A percentile compares a stretch with the other conserved stretches of the same genome.
phyloP scores from a whole-genome alignment of 2,797 vertebrate species.

The Podarcis lilfordi region DNA sequence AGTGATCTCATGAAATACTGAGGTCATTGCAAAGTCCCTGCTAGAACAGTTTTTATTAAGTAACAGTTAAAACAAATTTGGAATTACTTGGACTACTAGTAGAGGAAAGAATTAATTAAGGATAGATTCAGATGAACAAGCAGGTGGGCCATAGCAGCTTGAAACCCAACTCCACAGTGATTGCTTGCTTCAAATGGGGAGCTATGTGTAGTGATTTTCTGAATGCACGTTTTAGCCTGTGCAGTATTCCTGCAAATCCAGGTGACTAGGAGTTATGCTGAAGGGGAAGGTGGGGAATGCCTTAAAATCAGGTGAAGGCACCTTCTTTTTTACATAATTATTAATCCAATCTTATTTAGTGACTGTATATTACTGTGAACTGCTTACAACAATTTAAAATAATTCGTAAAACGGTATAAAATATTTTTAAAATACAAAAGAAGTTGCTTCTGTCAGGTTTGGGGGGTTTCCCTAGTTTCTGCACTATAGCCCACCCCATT shows the following conservation, averaged over 20 bases:
- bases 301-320: background rate
- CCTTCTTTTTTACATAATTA: background rate
- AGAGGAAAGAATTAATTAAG: background rate
- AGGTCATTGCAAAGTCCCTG: background rate
- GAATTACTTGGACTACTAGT: background rate
- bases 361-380: background rate
- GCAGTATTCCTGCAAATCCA: background rate
- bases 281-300: background rate
- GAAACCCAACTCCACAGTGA: background rate
- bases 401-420: background rate
- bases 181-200: background rate
- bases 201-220: too few species aligned
- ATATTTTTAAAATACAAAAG: too few species aligned
- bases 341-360: background rate
- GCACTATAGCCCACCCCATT: background rate
- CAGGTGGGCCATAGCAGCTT: background rate
- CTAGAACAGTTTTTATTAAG: background rate
- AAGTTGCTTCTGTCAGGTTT: too few species aligned
- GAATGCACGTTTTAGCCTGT: background rate
- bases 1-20: slow-evolving; percentile 17
- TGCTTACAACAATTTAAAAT: background rate
- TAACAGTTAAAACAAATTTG: background rate
- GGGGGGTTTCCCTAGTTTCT: background rate
- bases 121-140: background rate
- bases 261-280: background rate